Evolutionary conservation across 2,113 vertebrate species (phyloP).

Genomic region (Hemiprocne comata): DNA sequence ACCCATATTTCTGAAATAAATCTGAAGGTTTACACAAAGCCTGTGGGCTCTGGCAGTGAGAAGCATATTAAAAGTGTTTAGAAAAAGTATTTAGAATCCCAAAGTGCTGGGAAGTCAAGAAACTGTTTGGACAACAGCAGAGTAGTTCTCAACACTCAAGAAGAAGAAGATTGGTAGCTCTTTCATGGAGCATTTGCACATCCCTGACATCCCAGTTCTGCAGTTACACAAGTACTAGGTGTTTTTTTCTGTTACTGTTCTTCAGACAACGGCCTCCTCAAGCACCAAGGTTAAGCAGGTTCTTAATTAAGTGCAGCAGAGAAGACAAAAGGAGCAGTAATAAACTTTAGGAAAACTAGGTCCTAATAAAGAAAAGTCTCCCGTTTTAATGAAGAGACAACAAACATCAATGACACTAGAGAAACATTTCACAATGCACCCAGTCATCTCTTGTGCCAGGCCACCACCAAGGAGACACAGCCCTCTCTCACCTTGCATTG

Average conservation of each 20-base stretch:
- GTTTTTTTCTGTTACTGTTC: background rate
- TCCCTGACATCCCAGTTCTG: background rate
- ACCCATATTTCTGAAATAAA: background rate
- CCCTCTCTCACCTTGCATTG: background rate
- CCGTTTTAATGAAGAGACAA: background rate
- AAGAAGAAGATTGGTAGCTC: no score
- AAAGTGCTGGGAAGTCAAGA: background rate
- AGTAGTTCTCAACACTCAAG: background rate
- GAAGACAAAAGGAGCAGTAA: background rate
- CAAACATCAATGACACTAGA: background rate
- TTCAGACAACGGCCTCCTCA: background rate
- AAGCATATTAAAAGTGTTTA: background rate
- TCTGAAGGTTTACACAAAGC: background rate
- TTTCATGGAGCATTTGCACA: background rate
- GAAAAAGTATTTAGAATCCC: background rate
- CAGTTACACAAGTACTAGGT: background rate
- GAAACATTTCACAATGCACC: background rate
- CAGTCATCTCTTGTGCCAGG: rapidly evolving
- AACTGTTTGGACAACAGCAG: background rate
- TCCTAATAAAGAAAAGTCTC: background rate
- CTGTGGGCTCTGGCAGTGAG: background rate
- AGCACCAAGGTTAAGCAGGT: background rate
- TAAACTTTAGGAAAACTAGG: background rate
- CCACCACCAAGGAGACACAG: no score
- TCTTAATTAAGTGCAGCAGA: rapidly evolving